Base-by-base conservation (phyloP, 2,888 invertebrate genomes). In the Cataglyphis cursor region DNA sequence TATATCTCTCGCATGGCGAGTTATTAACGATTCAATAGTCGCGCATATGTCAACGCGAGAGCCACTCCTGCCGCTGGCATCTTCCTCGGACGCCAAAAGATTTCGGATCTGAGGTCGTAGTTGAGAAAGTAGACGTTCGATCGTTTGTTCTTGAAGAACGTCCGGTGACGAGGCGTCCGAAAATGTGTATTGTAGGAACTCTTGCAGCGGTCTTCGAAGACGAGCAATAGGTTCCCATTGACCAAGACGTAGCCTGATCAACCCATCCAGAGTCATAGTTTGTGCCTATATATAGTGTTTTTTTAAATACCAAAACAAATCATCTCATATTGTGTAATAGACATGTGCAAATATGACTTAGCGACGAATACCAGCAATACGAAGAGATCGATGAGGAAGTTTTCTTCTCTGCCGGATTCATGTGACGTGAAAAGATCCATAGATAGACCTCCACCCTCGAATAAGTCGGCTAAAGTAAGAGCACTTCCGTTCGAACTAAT, bases 171-270 rank as follows among this genome's bases (percentile, higher is more conserved):
- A 65, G 28, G 85, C 51, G 38, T 90, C 81, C 24, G 91, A 90
- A 41, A 92, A 93, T 38, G 87, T 87, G 38, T 81, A 62, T 70
- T 89, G 90, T 9, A 93, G 74, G 31, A 91, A 92, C 73, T 91
- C 91, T 41, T 90, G 89, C 8, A 93, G 51, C 21, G 91, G 91
- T 78, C 86, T 85, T 62, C 93, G 89, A 24, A 93, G 86, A 57
- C 68, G 86, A 9, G 88, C 72, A n/a, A 94, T 74, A 1, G 91
- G 90, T 65, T 82, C 88, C 75, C 76, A 87, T 0, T 88, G 78
- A 4, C 93, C 92, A 8, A 81, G 24, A 44, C 87, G 89, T 35
- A 93, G 61, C 76, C 89, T 83, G n/a, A 90, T 59, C 10, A 92
- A 66, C 24, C 81, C 89, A 41, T 86, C 89, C 12, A 92, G n/a